Evolutionary conservation across 2,113 vertebrate genomes (phyloP), one percentile per base, ranked within the genome.

Genomic region (Leptobrachium ailaonicum): DNA sequence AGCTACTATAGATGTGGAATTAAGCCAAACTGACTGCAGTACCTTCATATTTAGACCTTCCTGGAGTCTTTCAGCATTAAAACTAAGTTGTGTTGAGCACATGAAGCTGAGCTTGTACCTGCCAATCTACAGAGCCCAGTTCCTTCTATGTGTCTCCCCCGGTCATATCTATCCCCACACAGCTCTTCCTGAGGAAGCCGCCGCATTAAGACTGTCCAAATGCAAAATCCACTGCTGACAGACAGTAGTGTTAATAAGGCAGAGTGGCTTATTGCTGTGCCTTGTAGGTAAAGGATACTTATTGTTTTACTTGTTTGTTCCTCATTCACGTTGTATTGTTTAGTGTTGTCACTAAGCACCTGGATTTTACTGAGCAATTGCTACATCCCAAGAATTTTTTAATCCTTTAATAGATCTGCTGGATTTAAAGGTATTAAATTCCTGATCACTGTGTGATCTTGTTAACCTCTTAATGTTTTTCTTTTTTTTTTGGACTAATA

Each of bases 141-240:
- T 41, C 40, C 70, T 43, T 64, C 20, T 54, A 10, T 47, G 40
- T 63, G 13, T 66, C 71, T 56, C 71, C 78, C 50, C 41, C 40
- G n/a, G 41, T 73, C 63, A 74, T 80, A 80, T 80, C 78, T 80
- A 73, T 80, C 71, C 66, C 78, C 78, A 73, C 78, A 73, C 71
- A 73, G 78, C 71, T 80, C 78, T 73, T 80, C 78, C 78, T 73
- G 78, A 80, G 78, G 71, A 80, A 80, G 78, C 71, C 32, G 71
- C 62, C 54, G 78, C 20, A 80, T 80, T 80, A 80, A 80, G 78
- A 80, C 63, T 74, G 71, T 73, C 78, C 78, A 67, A 80, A 58
- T 74, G 71, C 63, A 60, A 80, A 80, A 80, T 80, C 71, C 64
- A 41, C 63, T 68, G 78, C 78, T 80, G 78, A 80, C 71, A 80